Percentiles rank a stretch among this genome's conserved stretches.
These are phyloP conservation scores for Leguminivora glycinivorella DNA, from an alignment of 1,140 invertebrate species.

Conservation along the genomic window DNA sequence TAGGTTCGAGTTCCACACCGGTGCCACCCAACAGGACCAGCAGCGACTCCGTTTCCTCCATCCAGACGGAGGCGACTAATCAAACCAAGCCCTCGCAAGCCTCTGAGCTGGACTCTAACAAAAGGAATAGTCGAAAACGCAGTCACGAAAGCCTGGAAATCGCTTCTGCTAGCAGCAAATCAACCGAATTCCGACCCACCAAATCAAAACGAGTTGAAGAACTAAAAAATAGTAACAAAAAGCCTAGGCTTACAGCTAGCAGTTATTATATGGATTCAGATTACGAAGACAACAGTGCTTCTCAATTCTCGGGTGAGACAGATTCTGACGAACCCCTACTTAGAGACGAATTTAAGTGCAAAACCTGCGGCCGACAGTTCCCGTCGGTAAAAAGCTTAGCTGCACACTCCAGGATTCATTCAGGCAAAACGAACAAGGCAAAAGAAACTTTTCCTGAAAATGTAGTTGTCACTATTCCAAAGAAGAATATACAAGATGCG, in stretches of 20 bases:
- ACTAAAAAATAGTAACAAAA: slow-evolving; percentile 51
- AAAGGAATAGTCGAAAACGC: slow-evolving; percentile 46
- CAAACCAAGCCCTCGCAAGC: slow-evolving; percentile 51
- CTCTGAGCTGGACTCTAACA: slow-evolving; percentile 36
- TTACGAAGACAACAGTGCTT: slow-evolving; percentile 57
- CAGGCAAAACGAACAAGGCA: slow-evolving; percentile 32
- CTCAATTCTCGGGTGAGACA: slow-evolving; percentile 55
- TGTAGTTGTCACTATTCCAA: slow-evolving; percentile 38
- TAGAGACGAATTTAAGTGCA: slow-evolving; percentile 53
- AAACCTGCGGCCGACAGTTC: slow-evolving; percentile 61
- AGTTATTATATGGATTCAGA: slow-evolving; percentile 57
- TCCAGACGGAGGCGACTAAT: slow-evolving; percentile 63
- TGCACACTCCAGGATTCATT: slow-evolving; percentile 50
- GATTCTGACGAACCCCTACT: slow-evolving; percentile 62
- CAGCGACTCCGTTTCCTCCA: slow-evolving; percentile 73
- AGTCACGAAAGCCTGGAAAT: slow-evolving; percentile 57
- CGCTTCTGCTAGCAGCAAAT: slow-evolving; percentile 50
- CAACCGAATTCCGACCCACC: slow-evolving; percentile 46
- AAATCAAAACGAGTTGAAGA: slow-evolving; percentile 58
- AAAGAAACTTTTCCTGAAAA: slow-evolving; percentile 10
- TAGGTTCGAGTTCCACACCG: slow-evolving; percentile 59
- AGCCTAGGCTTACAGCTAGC: slow-evolving; percentile 36
- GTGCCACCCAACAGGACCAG: slow-evolving; percentile 65
- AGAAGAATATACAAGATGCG: slow-evolving; percentile 41
- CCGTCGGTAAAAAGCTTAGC: slow-evolving; percentile 42